Percentiles rank a stretch among this genome's conserved stretches.
These are phyloP conservation scores for Piaya cayana DNA, from an alignment of 2,113 vertebrate species.

Conservation along the genomic window DNA sequence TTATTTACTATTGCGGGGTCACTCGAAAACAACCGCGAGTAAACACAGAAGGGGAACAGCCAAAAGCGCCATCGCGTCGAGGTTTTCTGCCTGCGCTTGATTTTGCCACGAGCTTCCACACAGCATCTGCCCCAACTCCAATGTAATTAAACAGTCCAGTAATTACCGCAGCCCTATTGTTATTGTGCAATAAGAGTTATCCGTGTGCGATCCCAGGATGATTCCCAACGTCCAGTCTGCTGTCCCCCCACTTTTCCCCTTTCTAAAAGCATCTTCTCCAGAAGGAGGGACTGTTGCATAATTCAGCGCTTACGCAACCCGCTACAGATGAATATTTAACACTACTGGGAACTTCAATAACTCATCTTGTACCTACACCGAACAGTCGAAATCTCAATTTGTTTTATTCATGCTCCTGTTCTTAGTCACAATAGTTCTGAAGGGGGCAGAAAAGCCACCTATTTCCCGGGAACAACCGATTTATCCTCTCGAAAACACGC, in stretches of 20 bases:
- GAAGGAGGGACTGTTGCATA: not conserved
- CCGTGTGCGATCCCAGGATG: fast-evolving
- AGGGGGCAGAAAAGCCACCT: not conserved
- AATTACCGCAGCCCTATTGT: fast-evolving
- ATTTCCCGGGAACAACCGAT: not conserved
- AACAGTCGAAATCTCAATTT: not conserved
- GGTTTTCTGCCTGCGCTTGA: fast-evolving
- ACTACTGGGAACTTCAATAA: conserved; percentile 26
- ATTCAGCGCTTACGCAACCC: not conserved
- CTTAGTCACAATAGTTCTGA: not conserved
- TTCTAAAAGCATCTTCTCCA: not conserved
- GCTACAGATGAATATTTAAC: conserved; percentile 34
- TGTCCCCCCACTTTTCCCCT: not conserved
- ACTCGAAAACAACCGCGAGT: not conserved
- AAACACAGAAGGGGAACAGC: not conserved
- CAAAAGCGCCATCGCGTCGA: fast-evolving
- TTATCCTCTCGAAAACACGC: not conserved
- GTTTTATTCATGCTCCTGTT: conserved; percentile 38
- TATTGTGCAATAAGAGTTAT: fast-evolving
- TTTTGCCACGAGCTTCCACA: not conserved
- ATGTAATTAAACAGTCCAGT: not conserved
- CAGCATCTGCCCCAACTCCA: not conserved
- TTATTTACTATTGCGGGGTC: not conserved
- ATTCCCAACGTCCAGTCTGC: not conserved
- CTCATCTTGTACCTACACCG: not conserved